Evolutionary conservation across 2,797 vertebrate species (phyloP), one percentile per base, ranked within the genome.

Genomic region (Phataginus tricuspis): DNA sequence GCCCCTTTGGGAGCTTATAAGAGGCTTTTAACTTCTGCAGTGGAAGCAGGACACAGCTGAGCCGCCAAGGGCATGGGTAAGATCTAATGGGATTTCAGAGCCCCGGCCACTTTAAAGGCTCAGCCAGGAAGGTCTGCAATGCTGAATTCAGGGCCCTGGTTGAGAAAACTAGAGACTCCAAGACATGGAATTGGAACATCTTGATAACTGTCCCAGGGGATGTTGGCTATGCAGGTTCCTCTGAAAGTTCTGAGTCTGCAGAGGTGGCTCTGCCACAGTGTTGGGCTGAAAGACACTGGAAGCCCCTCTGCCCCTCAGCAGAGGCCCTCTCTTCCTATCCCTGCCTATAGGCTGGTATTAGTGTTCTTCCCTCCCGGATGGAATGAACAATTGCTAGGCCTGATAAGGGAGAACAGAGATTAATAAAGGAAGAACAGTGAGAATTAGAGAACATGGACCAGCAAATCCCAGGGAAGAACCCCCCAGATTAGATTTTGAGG

Each of bases 191-290:
- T 7, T 18, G 5, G 31, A 15, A 4, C 27, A 66, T 66, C 31
- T 27, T 59, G 3, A 23, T 15, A 34, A 23, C 59, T 11, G 16
- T 37, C 4, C 39, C 0, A 0, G 39, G 53, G 64, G 31, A 16
- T 69, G 7, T 49, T 49, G 39, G 31, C 49, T 90, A 23, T 49
- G 11, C 16, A 27, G 75, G 21, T 34, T 11, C 37, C 39, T 80
- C 39, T 61, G 51, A 69, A 49, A 4, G 64, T 49, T 61, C 14
- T 3, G 77, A 71, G 64, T 29, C 34, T 64, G 1, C 7, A 27
- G 53, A 90, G 42, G 53, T 49, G 31, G 31, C 16, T 4, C 15
- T 16, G 57, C 15, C 37, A 21, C 4, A 49, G 37, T 2, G 5
- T 14, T 55, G 25, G 13, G 12, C 12, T 90, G 31, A 37, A n/a